These are phyloP conservation scores for Oryctes rhinoceros DNA, from an alignment of 1,140 invertebrate genomes.

Conservation along the genomic window DNA sequence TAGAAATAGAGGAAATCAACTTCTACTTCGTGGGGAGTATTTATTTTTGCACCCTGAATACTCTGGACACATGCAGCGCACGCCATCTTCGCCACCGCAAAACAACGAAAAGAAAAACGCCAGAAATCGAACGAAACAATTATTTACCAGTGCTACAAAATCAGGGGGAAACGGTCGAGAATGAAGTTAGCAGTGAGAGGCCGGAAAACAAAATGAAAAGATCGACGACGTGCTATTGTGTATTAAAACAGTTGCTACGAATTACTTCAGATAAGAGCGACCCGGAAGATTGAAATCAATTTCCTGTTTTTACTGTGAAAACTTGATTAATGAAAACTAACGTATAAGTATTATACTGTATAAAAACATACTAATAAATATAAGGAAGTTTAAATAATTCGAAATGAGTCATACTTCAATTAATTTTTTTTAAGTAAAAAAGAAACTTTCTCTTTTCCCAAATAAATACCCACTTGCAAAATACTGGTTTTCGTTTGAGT, in stretches of 20 bases:
- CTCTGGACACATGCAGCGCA: not conserved
- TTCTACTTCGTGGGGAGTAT: constrained; percentile 15
- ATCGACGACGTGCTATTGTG: not conserved
- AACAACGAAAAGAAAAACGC: not conserved
- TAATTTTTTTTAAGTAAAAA: no score
- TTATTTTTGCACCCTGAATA: constrained; percentile 11
- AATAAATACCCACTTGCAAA: no score
- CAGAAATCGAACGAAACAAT: constrained; percentile 27
- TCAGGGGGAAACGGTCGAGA: not conserved
- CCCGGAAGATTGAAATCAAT: not conserved
- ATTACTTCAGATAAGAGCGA: not conserved
- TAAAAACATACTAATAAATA: no score
- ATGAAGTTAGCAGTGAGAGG: constrained; percentile 8
- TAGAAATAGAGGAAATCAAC: constrained; percentile 32
- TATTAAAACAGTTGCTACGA: not conserved
- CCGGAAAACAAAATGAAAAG: constrained; percentile 20
- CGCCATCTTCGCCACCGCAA: not conserved
- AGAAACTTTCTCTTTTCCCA: no score
- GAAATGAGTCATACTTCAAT: no score
- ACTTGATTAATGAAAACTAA: no score
- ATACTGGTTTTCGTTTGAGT: no score
- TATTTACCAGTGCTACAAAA: constrained; percentile 20
- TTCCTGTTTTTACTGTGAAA: not conserved
- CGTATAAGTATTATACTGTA: no score
- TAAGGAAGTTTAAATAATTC: no score